These are phyloP conservation scores for Amphiura filiformis DNA, from an alignment of 35 echinoderm and acorn worm species.

Conservation along the genomic window DNA sequence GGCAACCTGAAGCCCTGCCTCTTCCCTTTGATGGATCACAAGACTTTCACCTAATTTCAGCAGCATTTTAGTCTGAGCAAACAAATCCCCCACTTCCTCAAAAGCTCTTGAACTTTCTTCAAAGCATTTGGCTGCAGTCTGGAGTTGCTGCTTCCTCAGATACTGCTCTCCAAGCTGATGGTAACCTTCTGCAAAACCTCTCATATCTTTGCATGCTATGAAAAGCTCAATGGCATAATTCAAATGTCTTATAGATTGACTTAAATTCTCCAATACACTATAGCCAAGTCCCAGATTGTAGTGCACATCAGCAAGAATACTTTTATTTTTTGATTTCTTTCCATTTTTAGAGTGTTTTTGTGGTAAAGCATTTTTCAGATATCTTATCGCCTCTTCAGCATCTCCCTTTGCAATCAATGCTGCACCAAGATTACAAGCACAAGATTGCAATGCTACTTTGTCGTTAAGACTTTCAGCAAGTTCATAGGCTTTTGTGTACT, in stretches of 20 bases:
- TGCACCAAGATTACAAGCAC: conserved; percentile 40
- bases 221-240: not conserved
- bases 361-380: not conserved
- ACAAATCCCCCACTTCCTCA: not conserved
- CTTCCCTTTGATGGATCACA: not conserved
- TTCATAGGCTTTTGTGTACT: conserved; percentile 29
- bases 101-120: not conserved
- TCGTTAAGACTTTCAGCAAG: conserved; percentile 2
- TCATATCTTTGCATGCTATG: not conserved
- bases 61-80: not conserved
- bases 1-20: not conserved
- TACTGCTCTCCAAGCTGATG: conserved; percentile 32
- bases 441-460: not conserved
- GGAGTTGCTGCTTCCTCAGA: not conserved
- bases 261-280: not conserved
- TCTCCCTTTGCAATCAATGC: conserved; percentile 27
- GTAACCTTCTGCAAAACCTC: conserved; percentile 20
- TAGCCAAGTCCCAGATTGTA: conserved; percentile 34
- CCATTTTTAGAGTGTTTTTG: not conserved
- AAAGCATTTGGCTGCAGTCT: conserved; percentile 19
- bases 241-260: not conserved
- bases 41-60: not conserved
- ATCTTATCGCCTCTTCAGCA: not conserved
- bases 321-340: not conserved
- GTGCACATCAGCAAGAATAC: conserved; percentile 9